These are phyloP conservation scores for Limnephilus auricula DNA, from an alignment of 2,888 invertebrate species.

Conservation along the genomic window DNA sequence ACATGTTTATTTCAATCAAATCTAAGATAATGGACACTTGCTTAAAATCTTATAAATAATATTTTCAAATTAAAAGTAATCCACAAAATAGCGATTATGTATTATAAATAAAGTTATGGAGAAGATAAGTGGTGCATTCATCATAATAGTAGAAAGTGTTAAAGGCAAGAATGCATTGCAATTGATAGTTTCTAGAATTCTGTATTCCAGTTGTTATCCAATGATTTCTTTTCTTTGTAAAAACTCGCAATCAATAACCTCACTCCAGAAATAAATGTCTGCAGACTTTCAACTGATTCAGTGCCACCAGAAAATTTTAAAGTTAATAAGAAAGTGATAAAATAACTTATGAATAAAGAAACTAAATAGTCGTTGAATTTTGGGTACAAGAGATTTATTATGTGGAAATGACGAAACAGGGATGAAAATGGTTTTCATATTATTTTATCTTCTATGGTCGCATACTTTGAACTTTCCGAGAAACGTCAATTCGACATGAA, in stretches of 20 bases:
- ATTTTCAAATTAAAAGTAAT: neutral
- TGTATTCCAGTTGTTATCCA: neutral
- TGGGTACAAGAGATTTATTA: neutral
- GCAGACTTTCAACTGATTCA: neutral
- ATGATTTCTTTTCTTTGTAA: neutral
- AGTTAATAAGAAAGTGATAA: neutral
- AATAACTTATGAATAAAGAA: neutral
- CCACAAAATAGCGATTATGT: neutral
- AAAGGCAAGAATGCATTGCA: neutral
- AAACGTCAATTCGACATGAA: neutral
- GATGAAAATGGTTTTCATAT: neutral
- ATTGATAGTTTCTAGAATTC: neutral
- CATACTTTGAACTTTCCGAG: neutral
- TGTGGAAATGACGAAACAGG: neutral
- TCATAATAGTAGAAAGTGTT: neutral
- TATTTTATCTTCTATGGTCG: neutral
- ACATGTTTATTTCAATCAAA: neutral
- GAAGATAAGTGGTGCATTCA: neutral
- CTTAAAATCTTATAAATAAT: neutral
- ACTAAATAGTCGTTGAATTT: neutral
- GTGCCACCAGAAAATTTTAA: neutral
- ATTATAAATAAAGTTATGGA: neutral
- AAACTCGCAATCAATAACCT: neutral
- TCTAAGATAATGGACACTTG: too few relatives aligned
- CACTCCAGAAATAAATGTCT: neutral